These are phyloP conservation scores for Holocentrus rufus DNA, from an alignment of 2,797 vertebrate species.

Conservation along the genomic window DNA sequence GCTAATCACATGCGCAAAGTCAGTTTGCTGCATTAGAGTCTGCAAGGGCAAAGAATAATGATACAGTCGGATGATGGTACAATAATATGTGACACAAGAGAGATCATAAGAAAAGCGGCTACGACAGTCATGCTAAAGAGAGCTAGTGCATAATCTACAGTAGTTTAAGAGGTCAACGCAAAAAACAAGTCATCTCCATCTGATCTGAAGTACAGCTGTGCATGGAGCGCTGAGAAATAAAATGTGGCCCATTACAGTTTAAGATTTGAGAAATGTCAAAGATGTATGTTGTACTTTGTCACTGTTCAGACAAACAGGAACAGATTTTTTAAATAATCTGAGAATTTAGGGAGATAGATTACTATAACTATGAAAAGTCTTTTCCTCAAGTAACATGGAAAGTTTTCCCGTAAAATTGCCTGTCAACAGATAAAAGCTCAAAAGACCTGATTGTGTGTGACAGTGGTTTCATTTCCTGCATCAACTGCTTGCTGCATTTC, in stretches of 20 bases:
- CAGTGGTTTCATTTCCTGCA: background rate
- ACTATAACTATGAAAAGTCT: background rate
- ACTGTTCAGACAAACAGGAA: background rate
- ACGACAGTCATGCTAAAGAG: too few species aligned
- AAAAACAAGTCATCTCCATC: too few species aligned
- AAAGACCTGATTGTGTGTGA: background rate
- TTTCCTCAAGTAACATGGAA: background rate
- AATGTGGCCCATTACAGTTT: too few species aligned
- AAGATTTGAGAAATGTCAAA: background rate
- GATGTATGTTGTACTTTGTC: background rate
- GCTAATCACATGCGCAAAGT: constrained; percentile 12
- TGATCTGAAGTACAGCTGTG: background rate
- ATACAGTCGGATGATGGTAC: background rate
- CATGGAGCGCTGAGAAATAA: background rate
- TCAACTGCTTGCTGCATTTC: too few species aligned
- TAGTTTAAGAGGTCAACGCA: background rate
- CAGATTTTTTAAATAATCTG: background rate
- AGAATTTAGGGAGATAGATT: background rate
- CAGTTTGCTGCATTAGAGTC: constrained; percentile 4
- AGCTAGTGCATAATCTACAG: too few species aligned
- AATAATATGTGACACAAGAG: background rate
- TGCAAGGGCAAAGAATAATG: background rate
- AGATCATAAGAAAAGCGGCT: background rate
- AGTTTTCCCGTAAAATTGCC: constrained; percentile 36
- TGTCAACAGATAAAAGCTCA: constrained; percentile 34